Evolutionary conservation across 1,140 invertebrate species (phyloP).

Genomic region (Octopus sinensis): DNA sequence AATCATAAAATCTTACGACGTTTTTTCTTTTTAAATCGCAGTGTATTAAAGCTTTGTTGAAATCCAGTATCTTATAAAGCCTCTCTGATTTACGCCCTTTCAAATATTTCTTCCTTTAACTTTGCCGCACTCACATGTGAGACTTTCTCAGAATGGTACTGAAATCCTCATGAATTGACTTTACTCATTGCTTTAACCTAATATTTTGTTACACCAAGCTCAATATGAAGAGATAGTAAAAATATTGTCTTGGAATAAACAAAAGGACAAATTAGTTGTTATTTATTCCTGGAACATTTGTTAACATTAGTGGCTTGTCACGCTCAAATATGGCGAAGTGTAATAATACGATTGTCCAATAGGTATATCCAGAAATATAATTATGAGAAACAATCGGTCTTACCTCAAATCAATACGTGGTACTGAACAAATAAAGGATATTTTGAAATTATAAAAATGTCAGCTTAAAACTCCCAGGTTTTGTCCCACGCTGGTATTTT

Average conservation of each 20-base stretch:
- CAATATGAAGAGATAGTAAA: neutral
- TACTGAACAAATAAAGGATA: too few species aligned
- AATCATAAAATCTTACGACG: too few species aligned
- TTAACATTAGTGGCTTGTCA: too few species aligned
- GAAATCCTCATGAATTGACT: neutral
- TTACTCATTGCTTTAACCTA: neutral
- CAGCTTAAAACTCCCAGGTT: too few species aligned
- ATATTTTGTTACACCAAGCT: neutral
- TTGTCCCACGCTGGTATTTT: too few species aligned
- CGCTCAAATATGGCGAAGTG: too few species aligned
- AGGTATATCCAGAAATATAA: too few species aligned
- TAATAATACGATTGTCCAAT: too few species aligned
- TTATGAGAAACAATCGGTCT: too few species aligned
- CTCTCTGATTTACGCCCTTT: neutral
- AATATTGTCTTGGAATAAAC: neutral
- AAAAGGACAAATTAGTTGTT: neutral
- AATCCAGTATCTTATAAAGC: neutral
- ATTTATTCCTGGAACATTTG: neutral
- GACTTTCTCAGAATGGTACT: slow-evolving; percentile 3
- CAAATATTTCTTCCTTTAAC: neutral
- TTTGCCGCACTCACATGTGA: neutral
- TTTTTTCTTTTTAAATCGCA: neutral
- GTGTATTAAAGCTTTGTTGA: neutral
- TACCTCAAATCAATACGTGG: too few species aligned
- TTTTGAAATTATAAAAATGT: too few species aligned